Evolutionary conservation across 92 coral and sea anemone genomes (phyloP).

Genomic region (Parazoanthus swiftii): DNA sequence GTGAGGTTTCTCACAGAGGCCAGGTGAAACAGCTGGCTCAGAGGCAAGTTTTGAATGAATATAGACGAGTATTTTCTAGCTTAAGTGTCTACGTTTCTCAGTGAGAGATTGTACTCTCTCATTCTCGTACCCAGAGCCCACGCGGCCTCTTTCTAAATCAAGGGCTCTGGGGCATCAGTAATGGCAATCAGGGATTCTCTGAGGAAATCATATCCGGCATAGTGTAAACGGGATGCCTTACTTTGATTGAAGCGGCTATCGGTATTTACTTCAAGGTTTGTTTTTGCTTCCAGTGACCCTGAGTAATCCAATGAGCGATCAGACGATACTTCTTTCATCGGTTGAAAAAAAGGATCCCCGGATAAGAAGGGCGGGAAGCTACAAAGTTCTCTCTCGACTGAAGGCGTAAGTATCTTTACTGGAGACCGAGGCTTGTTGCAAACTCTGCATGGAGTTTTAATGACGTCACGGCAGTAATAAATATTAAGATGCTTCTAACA

Average conservation of each 20-base stretch:
- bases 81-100: no score
- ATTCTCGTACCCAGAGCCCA: no score
- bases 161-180: no score
- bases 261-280: not conserved
- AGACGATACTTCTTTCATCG: not conserved
- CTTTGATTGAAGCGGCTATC: not conserved
- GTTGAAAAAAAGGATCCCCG: constrained; percentile 13
- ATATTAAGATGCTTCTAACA: not conserved
- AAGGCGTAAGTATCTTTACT: constrained; percentile 70
- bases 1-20: no score
- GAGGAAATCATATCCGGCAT: no score
- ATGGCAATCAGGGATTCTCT: no score
- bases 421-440: no score
- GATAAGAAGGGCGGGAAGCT: constrained; percentile 50
- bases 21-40: no score
- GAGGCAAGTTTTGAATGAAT: no score
- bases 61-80: no score
- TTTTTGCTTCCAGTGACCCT: constrained; percentile 6
- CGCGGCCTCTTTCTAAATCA: no score
- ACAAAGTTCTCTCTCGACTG: constrained; percentile 76
- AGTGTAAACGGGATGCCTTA: not conserved
- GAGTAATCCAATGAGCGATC: not conserved
- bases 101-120: no score
- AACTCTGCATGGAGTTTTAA: not conserved
- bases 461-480: not conserved